These are phyloP conservation scores for Gymnogyps californianus DNA, from an alignment of 2,113 vertebrate genomes.

Conservation along the genomic window DNA sequence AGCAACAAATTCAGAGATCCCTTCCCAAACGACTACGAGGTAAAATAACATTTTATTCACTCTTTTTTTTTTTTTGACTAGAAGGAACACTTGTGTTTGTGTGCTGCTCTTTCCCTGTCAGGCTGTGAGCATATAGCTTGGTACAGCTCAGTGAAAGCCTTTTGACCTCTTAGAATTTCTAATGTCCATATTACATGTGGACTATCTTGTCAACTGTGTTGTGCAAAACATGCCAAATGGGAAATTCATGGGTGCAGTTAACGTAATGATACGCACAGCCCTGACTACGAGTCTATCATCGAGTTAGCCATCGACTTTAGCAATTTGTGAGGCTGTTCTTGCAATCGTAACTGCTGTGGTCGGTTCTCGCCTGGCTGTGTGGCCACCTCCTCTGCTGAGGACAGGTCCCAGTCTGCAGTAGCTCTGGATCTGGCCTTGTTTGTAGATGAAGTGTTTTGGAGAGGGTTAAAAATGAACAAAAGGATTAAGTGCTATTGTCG, in stretches of 20 bases:
- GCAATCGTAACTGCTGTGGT: fast-evolving
- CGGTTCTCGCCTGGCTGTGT: background rate
- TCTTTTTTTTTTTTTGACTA: too few species aligned
- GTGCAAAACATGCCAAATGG: background rate
- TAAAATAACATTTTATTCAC: background rate
- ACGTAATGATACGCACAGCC: fast-evolving
- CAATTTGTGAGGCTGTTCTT: background rate
- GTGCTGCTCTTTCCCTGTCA: background rate
- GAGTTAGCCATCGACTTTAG: background rate
- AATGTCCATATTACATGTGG: background rate
- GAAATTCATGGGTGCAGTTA: background rate
- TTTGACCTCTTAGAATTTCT: background rate
- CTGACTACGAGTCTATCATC: too few species aligned
- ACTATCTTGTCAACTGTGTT: too few species aligned
- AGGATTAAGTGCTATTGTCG: fast-evolving
- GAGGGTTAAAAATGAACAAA: background rate
- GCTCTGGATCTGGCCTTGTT: background rate
- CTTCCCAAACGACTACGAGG: conserved; percentile 32
- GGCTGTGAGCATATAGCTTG: background rate
- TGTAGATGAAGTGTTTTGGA: background rate
- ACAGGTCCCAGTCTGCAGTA: background rate
- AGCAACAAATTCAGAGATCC: conserved; percentile 55
- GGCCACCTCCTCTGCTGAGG: background rate
- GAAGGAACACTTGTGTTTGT: background rate
- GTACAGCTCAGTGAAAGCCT: background rate